Conservation (phyloP, 2,797 vertebrate genomes). For the Labroides dimidiatus region DNA sequence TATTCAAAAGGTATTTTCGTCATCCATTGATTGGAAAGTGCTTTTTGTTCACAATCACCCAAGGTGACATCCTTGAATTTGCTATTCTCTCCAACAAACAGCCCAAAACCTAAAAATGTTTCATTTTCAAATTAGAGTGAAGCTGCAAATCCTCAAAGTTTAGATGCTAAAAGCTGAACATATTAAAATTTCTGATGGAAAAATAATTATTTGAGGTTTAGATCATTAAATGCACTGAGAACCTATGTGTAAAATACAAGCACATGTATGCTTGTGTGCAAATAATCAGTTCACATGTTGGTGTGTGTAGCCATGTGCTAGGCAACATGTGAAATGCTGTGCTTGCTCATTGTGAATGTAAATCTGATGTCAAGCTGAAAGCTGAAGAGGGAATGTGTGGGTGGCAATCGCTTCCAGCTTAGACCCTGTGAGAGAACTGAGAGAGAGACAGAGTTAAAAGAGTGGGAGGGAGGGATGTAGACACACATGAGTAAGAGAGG, state of each 20-base stretch:
- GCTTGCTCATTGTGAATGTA: constrained; percentile 83
- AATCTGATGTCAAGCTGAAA: constrained; percentile 84
- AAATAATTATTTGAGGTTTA: background rate
- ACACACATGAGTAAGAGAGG: constrained; percentile 78
- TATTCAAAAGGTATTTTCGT: background rate
- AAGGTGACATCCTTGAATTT: background rate
- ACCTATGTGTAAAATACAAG: background rate
- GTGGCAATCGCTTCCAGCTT: constrained; percentile 86
- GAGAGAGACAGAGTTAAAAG: constrained; percentile 76
- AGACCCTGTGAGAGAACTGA: constrained; percentile 81
- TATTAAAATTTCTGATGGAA: background rate
- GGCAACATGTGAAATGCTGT: constrained; percentile 67
- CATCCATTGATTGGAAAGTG: background rate
- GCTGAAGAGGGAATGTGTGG: constrained; percentile 84
- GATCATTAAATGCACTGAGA: background rate
- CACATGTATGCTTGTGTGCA: constrained; percentile 32
- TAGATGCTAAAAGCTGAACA: background rate
- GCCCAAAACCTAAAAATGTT: background rate
- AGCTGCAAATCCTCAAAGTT: background rate
- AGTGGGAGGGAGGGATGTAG: constrained; percentile 77
- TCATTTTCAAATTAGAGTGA: background rate
- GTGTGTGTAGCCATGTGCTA: constrained; percentile 54
- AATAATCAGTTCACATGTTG: constrained; percentile 37
- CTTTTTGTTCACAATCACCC: background rate
- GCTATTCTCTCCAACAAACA: background rate